Conservation (phyloP, 1,140 invertebrate genomes). For the Manduca sexta region DNA sequence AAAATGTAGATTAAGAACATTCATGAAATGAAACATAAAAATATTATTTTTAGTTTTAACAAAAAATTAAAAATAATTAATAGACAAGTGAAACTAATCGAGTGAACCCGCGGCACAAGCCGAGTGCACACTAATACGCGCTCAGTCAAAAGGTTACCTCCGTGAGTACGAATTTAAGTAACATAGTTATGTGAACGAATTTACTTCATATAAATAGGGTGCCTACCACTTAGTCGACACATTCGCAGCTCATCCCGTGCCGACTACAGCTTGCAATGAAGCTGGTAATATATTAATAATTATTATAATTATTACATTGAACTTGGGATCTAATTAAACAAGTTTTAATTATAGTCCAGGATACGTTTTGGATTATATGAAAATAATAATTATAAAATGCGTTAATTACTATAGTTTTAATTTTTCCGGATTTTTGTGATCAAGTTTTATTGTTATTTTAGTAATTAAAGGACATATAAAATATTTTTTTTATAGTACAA, state of each 20-base stretch:
- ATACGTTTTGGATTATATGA: background rate
- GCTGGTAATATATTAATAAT: conserved; percentile 47
- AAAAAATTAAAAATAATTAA: no score
- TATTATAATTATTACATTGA: no score
- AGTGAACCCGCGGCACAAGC: background rate
- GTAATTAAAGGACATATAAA: background rate
- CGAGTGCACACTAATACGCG: conserved; percentile 4
- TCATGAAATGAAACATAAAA: no score
- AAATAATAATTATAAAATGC: no score
- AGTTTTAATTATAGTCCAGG: background rate
- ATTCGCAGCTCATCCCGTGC: conserved; percentile 43
- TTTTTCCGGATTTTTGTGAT: background rate
- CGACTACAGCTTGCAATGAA: conserved; percentile 57
- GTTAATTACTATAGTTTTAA: no score
- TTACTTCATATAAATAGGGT: conserved; percentile 65
- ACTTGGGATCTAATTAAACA: background rate
- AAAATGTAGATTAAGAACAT: no score
- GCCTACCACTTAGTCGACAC: conserved; percentile 25
- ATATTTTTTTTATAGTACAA: no score
- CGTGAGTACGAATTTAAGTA: conserved; percentile 44
- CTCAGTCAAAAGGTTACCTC: conserved; percentile 61
- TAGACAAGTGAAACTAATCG: background rate
- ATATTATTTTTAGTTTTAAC: no score
- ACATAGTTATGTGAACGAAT: conserved; percentile 55
- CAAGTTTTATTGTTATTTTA: background rate